Evolutionary conservation across 2,797 vertebrate genomes (phyloP).

Genomic region (Spinus pinus): DNA sequence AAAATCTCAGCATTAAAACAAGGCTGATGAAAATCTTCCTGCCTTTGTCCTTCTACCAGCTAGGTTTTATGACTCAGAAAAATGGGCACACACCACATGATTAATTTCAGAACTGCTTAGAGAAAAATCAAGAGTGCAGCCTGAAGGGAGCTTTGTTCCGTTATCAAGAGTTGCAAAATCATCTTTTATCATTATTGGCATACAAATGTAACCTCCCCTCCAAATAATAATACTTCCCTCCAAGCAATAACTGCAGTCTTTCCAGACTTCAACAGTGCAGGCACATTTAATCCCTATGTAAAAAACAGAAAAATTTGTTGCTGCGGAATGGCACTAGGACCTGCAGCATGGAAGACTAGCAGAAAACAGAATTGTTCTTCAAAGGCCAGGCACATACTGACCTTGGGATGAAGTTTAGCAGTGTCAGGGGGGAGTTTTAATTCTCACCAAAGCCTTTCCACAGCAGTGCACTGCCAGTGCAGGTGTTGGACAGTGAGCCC

Average conservation of each 20-base stretch:
- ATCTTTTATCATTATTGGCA: neutral
- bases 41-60: neutral
- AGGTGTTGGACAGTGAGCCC: rapidly evolving
- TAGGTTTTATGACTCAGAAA: neutral
- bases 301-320: neutral
- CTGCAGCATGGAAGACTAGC: neutral
- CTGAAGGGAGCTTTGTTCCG: neutral
- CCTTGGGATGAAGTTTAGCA: neutral
- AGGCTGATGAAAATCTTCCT: constrained; percentile 18
- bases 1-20: constrained; percentile 11
- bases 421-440: neutral
- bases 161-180: neutral
- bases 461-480: neutral
- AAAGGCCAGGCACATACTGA: neutral
- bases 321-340: neutral
- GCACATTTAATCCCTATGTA: neutral
- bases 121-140: neutral
- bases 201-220: neutral
- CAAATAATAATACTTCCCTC: neutral
- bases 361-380: neutral
- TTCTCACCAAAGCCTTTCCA: neutral
- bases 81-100: neutral
- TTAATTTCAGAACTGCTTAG: neutral
- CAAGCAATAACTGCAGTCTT: neutral
- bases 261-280: neutral